A percentile compares a stretch with the other conserved stretches of the same genome.
Conservation (phyloP, 2,888 invertebrate genomes). For the Microplitis manilae region DNA sequence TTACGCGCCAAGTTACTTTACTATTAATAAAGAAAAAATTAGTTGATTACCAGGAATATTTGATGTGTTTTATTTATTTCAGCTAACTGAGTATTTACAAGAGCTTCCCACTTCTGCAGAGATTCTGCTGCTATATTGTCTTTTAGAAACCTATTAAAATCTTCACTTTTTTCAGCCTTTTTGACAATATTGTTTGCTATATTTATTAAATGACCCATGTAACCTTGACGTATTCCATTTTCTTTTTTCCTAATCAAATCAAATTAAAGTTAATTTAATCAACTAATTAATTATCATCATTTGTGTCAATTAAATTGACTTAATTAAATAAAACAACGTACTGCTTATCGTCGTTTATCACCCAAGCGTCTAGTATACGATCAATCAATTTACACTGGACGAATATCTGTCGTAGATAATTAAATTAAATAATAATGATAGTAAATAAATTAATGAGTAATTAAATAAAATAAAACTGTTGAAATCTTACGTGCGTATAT, state of each 20-base stretch:
- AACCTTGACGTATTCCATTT: conserved; percentile 76
- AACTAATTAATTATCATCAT: background rate
- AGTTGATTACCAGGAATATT: conserved; percentile 60
- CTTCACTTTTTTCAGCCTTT: conserved; percentile 74
- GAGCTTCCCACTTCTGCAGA: conserved; percentile 62
- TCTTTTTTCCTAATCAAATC: conserved; percentile 70
- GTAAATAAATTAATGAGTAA: background rate
- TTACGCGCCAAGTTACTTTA: background rate
- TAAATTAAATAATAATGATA: background rate
- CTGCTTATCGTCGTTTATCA: conserved; percentile 84
- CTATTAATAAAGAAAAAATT: conserved; percentile 8
- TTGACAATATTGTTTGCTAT: conserved; percentile 75
- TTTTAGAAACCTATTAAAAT: conserved; percentile 74
- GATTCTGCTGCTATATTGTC: conserved; percentile 73
- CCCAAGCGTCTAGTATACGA: conserved; percentile 86
- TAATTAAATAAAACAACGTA: conserved; percentile 72
- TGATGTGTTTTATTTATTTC: conserved; percentile 66
- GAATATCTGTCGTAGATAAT: conserved; percentile 77
- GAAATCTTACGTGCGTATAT: conserved; percentile 74
- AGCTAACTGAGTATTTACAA: conserved; percentile 59
- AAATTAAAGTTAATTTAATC: conserved; percentile 20
- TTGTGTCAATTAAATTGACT: conserved; percentile 7
- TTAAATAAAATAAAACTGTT: conserved; percentile 51
- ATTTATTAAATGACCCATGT: conserved; percentile 80
- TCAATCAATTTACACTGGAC: conserved; percentile 85